A percentile compares a stretch with the other conserved stretches of the same genome.
phyloP scores from a whole-genome alignment of 2,113 vertebrate species.

The Leucoraja erinaceus region DNA sequence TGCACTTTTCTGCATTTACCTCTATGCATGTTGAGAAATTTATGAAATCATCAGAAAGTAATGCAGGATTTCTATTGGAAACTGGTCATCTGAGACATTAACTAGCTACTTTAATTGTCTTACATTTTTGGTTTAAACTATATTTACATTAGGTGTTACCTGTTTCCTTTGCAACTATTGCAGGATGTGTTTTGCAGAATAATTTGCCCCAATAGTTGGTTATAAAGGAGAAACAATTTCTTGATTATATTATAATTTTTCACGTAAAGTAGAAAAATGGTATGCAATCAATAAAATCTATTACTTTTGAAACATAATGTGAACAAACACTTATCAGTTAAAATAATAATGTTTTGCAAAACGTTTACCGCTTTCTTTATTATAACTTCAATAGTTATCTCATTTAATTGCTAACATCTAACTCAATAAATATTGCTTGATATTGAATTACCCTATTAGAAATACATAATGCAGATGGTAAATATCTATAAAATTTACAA shows the following conservation, averaged over 20 bases:
- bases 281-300: not conserved
- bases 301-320: not conserved
- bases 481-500: not conserved
- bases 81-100: not conserved
- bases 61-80: not conserved
- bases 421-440: not conserved
- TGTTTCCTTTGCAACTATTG: too few relatives aligned
- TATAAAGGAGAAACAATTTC: not conserved
- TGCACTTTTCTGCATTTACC: too few relatives aligned
- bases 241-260: not conserved
- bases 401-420: not conserved
- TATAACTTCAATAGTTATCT: not conserved
- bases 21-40: not conserved
- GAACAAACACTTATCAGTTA: not conserved
- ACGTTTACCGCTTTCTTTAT: not conserved
- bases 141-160: not conserved
- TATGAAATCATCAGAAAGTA: not conserved
- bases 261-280: not conserved
- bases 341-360: not conserved
- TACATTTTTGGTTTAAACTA: not conserved
- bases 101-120: not conserved
- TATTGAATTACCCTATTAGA: not conserved
- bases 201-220: not conserved
- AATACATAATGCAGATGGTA: not conserved
- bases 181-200: not conserved